phyloP scores from a whole-genome alignment of 2,797 vertebrate genomes.

The Spinus olivaceus region DNA sequence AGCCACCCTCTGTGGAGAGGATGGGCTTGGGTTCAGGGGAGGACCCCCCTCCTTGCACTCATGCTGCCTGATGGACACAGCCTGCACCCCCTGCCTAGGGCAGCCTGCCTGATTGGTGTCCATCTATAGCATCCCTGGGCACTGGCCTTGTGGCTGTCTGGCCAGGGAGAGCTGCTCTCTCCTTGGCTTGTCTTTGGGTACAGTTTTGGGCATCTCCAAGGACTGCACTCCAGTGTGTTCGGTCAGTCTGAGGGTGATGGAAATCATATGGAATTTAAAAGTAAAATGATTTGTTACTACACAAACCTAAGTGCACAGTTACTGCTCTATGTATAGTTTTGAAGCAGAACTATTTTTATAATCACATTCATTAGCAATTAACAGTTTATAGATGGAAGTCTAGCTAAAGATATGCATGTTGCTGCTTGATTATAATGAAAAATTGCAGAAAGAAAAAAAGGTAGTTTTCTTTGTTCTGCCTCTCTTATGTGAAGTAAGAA shows the following conservation, averaged over 20 bases:
- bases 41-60: background rate
- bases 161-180: background rate
- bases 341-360: background rate
- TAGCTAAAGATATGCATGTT: background rate
- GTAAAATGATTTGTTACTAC: background rate
- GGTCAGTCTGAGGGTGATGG: background rate
- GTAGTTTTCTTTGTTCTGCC: slow-evolving; percentile 22
- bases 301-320: background rate
- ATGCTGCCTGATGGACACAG: rapidly evolving
- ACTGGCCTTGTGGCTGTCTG: background rate
- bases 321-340: background rate
- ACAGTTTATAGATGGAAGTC: background rate
- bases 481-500: slow-evolving; percentile 7
- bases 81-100: background rate
- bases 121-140: no score
- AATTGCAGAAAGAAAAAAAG: background rate
- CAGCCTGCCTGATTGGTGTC: background rate
- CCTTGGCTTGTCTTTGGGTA: background rate
- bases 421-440: background rate
- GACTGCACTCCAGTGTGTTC: background rate
- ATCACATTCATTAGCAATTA: background rate
- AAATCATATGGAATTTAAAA: background rate
- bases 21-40: background rate
- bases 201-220: background rate
- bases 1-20: background rate